These are phyloP conservation scores for Hycleus phaleratus DNA, from an alignment of 1,140 invertebrate genomes.

Conservation along the genomic window DNA sequence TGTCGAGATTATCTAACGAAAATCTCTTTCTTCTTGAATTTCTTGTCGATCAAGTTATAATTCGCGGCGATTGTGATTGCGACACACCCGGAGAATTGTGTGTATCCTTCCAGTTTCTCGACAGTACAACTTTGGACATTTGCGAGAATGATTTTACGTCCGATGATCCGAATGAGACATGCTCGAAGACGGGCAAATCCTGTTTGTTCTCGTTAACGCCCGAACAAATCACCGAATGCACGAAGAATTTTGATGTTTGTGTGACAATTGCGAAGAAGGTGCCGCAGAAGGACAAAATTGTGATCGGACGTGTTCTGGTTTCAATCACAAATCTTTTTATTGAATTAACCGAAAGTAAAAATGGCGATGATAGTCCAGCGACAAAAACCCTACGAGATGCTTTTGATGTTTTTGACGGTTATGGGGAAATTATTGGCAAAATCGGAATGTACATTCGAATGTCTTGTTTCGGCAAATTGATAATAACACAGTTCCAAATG, in stretches of 20 bases:
- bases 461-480: slow-evolving; percentile 57
- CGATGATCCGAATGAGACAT: slow-evolving; percentile 24
- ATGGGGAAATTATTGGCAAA: slow-evolving; percentile 44
- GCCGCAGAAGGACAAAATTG: slow-evolving; percentile 28
- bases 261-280: slow-evolving; percentile 40
- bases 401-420: slow-evolving; percentile 45
- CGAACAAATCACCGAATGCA: slow-evolving; percentile 27
- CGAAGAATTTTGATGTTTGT: slow-evolving; percentile 41
- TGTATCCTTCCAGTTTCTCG: slow-evolving; percentile 46
- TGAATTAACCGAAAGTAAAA: slow-evolving; percentile 29
- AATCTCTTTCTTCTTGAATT: slow-evolving; percentile 50
- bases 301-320: slow-evolving; percentile 32
- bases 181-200: slow-evolving; percentile 47
- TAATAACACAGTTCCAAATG: slow-evolving; percentile 57
- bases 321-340: slow-evolving; percentile 34
- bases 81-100: slow-evolving; percentile 36
- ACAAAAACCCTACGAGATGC: slow-evolving; percentile 49
- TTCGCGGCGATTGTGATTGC: slow-evolving; percentile 32
- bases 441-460: slow-evolving; percentile 49
- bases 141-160: slow-evolving; percentile 47
- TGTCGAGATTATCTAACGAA: slow-evolving; percentile 45
- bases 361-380: slow-evolving; percentile 7
- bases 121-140: slow-evolving; percentile 46
- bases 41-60: slow-evolving; percentile 46
- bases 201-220: slow-evolving; percentile 45